A percentile compares a stretch with the other conserved stretches of the same genome.
Evolutionary conservation across 2,888 invertebrate genomes (phyloP).

Genomic region (Listrodromus nycthemerus): DNA sequence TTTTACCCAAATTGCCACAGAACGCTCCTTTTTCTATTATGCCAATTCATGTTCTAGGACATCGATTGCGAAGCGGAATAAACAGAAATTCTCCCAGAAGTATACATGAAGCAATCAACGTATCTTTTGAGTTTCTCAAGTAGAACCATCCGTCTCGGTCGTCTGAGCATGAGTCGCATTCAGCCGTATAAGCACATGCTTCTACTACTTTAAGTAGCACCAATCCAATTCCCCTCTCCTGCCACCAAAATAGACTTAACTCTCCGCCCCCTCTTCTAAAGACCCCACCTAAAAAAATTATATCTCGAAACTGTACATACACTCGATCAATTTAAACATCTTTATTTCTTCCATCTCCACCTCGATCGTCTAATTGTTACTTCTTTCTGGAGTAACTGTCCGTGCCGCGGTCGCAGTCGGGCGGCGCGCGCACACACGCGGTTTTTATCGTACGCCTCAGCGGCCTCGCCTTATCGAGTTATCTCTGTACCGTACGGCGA

Average conservation of each 20-base stretch:
- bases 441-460: conserved; percentile 68
- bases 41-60: background rate
- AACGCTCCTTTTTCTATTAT: too few species aligned
- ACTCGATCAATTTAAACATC: background rate
- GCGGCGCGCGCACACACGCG: conserved; percentile 27
- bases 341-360: background rate
- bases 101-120: background rate
- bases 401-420: background rate
- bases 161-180: conserved; percentile 25
- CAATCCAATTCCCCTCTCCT: conserved; percentile 18
- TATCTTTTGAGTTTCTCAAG: background rate
- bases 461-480: conserved; percentile 74
- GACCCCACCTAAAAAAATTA: background rate
- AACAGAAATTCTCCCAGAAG: background rate
- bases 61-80: background rate
- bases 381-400: background rate
- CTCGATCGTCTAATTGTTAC: conserved; percentile 11
- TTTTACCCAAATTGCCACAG: too few species aligned
- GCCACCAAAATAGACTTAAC: background rate
- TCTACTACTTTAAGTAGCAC: conserved; percentile 12
- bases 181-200: background rate
- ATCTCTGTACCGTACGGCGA: conserved; percentile 65
- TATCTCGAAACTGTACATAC: background rate
- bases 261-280: background rate
- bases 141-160: conserved; percentile 37